Conservation (phyloP, 2,888 invertebrate species). For the Zelleria hepariella region DNA sequence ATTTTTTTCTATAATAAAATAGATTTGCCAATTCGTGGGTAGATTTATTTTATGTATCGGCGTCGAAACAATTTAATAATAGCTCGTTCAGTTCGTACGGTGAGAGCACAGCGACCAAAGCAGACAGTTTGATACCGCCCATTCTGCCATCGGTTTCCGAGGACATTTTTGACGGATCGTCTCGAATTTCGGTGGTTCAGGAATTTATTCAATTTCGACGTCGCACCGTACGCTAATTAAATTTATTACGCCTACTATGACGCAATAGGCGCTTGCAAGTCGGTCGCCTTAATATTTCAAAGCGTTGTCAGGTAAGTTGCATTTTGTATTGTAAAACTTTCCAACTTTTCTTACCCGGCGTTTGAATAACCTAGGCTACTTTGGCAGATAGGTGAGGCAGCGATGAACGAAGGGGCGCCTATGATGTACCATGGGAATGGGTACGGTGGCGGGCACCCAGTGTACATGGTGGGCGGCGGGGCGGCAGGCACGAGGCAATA, state of each 20-base stretch:
- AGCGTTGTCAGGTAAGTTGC: background rate
- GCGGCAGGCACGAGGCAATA: slow-evolving; percentile 42
- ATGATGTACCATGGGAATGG: slow-evolving; percentile 54
- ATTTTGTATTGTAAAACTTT: slow-evolving; percentile 10
- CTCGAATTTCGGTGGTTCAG: slow-evolving; percentile 55
- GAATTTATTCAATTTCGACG: slow-evolving; percentile 45
- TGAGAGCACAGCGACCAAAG: slow-evolving; percentile 37
- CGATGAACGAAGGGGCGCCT: slow-evolving; percentile 56
- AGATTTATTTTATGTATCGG: slow-evolving; percentile 52
- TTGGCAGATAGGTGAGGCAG: slow-evolving; percentile 16
- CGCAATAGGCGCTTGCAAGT: slow-evolving; percentile 44
- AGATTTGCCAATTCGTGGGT: slow-evolving; percentile 64
- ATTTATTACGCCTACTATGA: slow-evolving; percentile 54
- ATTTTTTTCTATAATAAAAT: slow-evolving; percentile 59
- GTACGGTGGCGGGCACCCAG: slow-evolving; percentile 39
- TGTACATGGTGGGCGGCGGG: slow-evolving; percentile 42
- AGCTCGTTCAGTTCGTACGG: slow-evolving; percentile 43
- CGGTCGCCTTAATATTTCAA: slow-evolving; percentile 29
- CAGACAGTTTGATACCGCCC: slow-evolving; percentile 15
- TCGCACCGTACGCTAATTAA: slow-evolving; percentile 40
- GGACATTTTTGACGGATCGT: slow-evolving; percentile 47
- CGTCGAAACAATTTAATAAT: slow-evolving; percentile 43
- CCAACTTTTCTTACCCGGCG: slow-evolving; percentile 22
- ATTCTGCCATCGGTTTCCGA: slow-evolving; percentile 34
- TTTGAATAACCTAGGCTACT: slow-evolving; percentile 15